Evolutionary conservation across 2,797 vertebrate genomes (phyloP).

Genomic region (Enteromius mattozi): DNA sequence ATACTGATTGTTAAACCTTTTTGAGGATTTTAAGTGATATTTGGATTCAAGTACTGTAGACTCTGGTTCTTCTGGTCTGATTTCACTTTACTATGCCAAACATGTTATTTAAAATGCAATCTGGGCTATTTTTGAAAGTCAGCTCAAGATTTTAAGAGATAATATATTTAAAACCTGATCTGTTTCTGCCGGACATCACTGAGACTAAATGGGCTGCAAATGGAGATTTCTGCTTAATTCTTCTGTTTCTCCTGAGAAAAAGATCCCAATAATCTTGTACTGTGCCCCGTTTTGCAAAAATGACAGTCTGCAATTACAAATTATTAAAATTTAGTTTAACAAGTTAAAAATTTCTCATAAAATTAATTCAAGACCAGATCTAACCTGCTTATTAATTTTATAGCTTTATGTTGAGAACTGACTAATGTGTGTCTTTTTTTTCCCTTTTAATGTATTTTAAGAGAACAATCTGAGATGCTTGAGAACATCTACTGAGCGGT

Average conservation of each 20-base stretch:
- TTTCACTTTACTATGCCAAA: not conserved
- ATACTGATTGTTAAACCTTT: not conserved
- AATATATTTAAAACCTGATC: not conserved
- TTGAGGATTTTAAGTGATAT: not conserved
- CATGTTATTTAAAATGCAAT: not conserved
- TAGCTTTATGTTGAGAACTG: not conserved
- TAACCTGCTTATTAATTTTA: not conserved
- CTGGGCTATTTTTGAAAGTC: not conserved
- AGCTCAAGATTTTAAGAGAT: not conserved
- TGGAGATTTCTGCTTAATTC: not conserved
- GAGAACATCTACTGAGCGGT: not conserved
- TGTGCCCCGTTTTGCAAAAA: not conserved
- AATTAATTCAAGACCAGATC: not conserved
- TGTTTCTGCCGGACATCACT: not conserved
- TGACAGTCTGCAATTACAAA: not conserved
- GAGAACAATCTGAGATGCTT: slow-evolving; percentile 1
- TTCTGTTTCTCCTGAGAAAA: not conserved
- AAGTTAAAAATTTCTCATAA: not conserved
- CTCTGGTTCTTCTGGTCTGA: not conserved
- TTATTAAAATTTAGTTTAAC: too few relatives aligned
- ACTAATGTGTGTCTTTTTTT: not conserved
- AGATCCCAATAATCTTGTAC: not conserved
- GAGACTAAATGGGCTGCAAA: not conserved
- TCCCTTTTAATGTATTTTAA: not conserved
- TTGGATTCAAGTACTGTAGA: not conserved